These are phyloP conservation scores for Empidonax traillii DNA, from an alignment of 2,113 vertebrate species.

Conservation along the genomic window DNA sequence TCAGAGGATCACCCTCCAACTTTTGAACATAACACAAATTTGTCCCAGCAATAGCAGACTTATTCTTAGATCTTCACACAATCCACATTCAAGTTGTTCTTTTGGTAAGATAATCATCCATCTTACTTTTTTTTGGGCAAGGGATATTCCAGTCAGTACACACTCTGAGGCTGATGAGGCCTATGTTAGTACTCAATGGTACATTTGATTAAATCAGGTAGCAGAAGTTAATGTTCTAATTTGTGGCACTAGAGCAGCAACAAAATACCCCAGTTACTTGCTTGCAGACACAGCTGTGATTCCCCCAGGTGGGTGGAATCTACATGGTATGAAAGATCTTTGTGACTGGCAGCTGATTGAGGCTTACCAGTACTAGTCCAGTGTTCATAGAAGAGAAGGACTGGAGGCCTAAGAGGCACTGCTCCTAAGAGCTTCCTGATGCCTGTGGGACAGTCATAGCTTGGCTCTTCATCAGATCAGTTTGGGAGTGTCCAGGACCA, in stretches of 20 bases:
- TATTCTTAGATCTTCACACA: background rate
- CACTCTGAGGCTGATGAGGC: background rate
- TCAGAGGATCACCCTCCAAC: background rate
- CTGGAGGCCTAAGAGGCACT: too few relatives aligned
- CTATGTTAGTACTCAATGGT: background rate
- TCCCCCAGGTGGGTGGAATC: background rate
- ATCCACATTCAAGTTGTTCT: background rate
- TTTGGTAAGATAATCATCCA: background rate
- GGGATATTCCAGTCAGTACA: background rate
- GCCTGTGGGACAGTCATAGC: background rate
- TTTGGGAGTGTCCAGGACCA: background rate
- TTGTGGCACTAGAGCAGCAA: background rate
- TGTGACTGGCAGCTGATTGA: background rate
- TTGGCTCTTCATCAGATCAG: background rate
- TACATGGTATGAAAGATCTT: background rate
- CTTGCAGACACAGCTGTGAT: background rate
- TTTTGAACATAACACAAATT: background rate
- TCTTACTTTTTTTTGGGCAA: background rate
- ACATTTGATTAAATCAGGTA: background rate
- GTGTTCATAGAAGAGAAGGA: rapidly evolving
- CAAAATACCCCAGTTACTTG: background rate
- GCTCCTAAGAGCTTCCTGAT: background rate
- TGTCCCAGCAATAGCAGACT: background rate
- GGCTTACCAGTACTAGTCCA: background rate
- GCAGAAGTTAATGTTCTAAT: background rate